A percentile compares a stretch with the other conserved stretches of the same genome.
phyloP scores from a whole-genome alignment of 2,113 vertebrate species.

The Pagrus major region DNA sequence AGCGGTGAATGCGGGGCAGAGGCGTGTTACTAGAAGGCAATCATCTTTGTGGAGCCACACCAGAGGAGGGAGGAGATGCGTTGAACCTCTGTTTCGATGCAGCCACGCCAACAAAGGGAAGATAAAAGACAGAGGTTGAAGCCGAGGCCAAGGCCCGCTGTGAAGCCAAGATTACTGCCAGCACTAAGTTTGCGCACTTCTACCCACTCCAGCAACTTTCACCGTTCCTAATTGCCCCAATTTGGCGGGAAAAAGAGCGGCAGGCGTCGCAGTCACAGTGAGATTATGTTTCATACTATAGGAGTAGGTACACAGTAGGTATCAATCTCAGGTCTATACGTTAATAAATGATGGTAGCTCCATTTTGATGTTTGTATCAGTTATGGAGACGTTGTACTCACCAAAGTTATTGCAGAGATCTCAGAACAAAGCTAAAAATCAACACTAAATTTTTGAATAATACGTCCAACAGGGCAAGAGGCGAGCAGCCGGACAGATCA shows the following conservation, averaged over 20 bases:
- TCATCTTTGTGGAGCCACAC: constrained; percentile 92
- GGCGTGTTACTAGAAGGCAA: constrained; percentile 94
- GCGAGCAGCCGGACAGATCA: not conserved
- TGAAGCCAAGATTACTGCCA: constrained; percentile 89
- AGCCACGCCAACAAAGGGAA: constrained; percentile 92
- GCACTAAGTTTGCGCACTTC: constrained; percentile 76
- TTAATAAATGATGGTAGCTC: too few relatives aligned
- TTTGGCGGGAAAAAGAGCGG: too few relatives aligned
- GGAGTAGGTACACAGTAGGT: not conserved
- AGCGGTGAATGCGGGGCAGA: constrained; percentile 81
- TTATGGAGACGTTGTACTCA: not conserved
- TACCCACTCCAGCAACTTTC: constrained; percentile 70
- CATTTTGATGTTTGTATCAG: not conserved
- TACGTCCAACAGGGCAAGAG: not conserved
- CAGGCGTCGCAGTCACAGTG: not conserved
- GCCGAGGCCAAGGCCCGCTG: constrained; percentile 90
- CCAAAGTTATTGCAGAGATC: not conserved
- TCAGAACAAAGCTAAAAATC: not conserved
- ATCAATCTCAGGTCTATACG: not conserved
- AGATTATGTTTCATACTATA: constrained; percentile 8
- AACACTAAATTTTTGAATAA: not conserved
- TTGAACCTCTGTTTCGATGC: constrained; percentile 87
- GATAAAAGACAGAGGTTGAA: constrained; percentile 95
- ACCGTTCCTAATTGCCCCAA: constrained; percentile 71
- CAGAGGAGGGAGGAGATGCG: constrained; percentile 87